Conservation (phyloP, 2,888 invertebrate species). For the Capitulum mitella region DNA sequence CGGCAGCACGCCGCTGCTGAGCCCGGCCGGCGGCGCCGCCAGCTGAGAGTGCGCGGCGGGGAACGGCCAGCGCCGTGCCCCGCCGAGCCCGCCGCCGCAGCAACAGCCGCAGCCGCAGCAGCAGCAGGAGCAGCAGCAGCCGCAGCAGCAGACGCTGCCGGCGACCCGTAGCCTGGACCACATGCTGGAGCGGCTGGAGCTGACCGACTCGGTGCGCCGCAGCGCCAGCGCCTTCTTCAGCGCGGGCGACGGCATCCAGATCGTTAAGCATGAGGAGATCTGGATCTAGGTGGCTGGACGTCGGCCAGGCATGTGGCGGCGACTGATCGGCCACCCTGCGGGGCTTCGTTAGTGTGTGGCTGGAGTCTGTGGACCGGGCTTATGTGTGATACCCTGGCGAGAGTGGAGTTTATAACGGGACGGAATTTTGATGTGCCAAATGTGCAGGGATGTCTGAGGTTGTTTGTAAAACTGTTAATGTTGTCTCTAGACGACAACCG, state of each 20-base stretch:
- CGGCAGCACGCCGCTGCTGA: conserved; percentile 9
- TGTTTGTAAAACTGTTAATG: too few species aligned
- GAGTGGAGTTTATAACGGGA: too few species aligned
- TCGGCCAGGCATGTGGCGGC: too few species aligned
- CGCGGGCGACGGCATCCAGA: not conserved
- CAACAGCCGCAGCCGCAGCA: not conserved
- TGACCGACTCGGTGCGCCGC: not conserved
- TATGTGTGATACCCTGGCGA: too few species aligned
- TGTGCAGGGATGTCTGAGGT: too few species aligned
- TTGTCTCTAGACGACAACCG: too few species aligned
- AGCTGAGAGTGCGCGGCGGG: not conserved
- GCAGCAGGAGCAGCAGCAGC: not conserved
- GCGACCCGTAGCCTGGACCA: not conserved
- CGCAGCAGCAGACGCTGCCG: not conserved
- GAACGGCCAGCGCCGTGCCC: not conserved
- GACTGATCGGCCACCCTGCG: too few species aligned
- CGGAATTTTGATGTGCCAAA: too few species aligned
- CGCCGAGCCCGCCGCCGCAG: not conserved
- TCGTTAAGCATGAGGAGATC: conserved; percentile 11
- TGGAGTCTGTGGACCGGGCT: too few species aligned
- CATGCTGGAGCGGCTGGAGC: not conserved
- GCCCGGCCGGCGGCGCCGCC: not conserved
- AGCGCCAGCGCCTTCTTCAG: conserved; percentile 13
- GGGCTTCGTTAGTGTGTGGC: too few species aligned
- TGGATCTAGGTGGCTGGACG: not conserved